These are phyloP conservation scores for Cherax quadricarinatus DNA, from an alignment of 1,140 invertebrate species.

Conservation along the genomic window DNA sequence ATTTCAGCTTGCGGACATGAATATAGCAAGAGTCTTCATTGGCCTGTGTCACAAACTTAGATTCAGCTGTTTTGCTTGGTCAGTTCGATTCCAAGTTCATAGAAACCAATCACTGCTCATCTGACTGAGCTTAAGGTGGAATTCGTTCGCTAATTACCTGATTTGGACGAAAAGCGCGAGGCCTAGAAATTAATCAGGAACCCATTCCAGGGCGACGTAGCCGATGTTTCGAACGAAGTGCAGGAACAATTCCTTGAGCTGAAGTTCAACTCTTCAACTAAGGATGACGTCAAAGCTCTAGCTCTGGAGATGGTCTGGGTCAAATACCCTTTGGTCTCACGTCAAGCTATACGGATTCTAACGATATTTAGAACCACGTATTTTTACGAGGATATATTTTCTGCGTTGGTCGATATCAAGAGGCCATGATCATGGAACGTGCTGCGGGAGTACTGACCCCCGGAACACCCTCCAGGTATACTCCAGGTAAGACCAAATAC, in stretches of 20 bases:
- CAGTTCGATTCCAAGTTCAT: conserved; percentile 1
- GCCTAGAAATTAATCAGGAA: conserved; percentile 26
- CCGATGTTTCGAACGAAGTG: conserved; percentile 36
- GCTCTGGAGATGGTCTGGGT: background rate
- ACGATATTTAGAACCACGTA: conserved; percentile 24
- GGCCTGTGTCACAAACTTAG: conserved; percentile 48
- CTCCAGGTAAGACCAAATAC: background rate
- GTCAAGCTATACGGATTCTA: conserved; percentile 16
- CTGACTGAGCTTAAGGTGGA: conserved; percentile 35
- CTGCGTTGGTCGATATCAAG: conserved; percentile 9
- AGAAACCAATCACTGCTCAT: conserved; percentile 36
- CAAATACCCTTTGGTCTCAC: background rate
- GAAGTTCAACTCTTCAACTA: background rate
- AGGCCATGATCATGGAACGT: no score
- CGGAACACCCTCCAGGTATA: no score
- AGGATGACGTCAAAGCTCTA: conserved; percentile 30
- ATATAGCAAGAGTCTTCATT: conserved; percentile 52
- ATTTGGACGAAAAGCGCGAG: conserved; percentile 32
- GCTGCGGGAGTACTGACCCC: no score
- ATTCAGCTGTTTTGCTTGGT: conserved; percentile 30
- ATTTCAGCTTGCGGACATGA: no score
- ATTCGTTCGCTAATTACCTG: conserved; percentile 46
- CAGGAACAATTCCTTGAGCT: conserved; percentile 27
- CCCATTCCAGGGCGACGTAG: conserved; percentile 22
- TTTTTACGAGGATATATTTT: conserved; percentile 25